These are phyloP conservation scores for Nycticryphes semicollaris DNA, from an alignment of 2,113 vertebrate genomes.

Conservation along the genomic window DNA sequence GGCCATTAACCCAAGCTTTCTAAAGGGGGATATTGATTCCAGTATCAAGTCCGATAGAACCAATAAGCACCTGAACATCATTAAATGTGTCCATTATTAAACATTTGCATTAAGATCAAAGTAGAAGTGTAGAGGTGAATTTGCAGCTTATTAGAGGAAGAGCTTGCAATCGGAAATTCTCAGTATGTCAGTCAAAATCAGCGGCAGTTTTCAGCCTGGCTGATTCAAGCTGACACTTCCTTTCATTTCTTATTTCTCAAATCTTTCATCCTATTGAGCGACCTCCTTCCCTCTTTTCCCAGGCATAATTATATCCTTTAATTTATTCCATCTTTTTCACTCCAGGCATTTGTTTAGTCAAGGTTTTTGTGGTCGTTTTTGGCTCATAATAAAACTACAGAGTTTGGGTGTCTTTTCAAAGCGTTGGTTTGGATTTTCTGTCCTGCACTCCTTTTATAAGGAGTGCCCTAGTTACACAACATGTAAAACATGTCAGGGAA, in stretches of 20 bases:
- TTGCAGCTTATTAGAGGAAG: constrained; percentile 34
- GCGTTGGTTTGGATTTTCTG: constrained; percentile 21
- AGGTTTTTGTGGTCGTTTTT: background rate
- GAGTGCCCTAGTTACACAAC: background rate
- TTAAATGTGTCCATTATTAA: constrained; percentile 64
- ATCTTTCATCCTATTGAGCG: background rate
- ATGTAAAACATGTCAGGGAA: background rate
- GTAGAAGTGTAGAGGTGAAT: background rate
- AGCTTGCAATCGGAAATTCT: constrained; percentile 1
- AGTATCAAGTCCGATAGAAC: constrained; percentile 69
- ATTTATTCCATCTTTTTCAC: constrained; percentile 45
- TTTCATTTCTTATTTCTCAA: constrained; percentile 63
- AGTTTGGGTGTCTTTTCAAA: background rate
- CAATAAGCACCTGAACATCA: constrained; percentile 65
- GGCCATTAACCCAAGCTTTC: constrained; percentile 71
- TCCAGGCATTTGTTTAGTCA: constrained; percentile 34
- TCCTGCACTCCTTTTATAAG: background rate
- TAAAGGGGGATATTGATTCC: constrained; percentile 68
- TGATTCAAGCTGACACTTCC: constrained; percentile 39
- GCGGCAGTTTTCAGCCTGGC: constrained; percentile 20
- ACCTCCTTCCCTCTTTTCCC: background rate
- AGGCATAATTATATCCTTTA: constrained; percentile 19
- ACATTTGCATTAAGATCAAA: constrained; percentile 52
- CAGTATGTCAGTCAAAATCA: constrained; percentile 40
- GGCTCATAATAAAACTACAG: background rate